Conservation (phyloP, 2,113 vertebrate genomes). For the Bombycilla garrulus region DNA sequence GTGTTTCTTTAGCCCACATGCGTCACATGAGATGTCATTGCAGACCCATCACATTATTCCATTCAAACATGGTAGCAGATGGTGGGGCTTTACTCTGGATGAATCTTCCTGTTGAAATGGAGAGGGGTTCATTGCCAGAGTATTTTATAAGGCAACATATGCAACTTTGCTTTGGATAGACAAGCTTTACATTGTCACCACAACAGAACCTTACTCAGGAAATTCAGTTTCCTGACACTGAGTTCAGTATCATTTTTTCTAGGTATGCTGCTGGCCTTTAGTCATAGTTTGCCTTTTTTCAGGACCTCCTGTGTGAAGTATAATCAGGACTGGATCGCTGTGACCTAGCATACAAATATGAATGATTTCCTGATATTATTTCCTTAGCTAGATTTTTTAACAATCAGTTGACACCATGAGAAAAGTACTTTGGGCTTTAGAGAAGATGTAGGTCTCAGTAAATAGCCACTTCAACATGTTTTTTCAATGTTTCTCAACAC, state of each 20-base stretch:
- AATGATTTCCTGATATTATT: not conserved
- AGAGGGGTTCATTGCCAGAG: not conserved
- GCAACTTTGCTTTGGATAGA: not conserved
- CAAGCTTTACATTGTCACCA: not conserved
- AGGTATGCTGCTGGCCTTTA: not conserved
- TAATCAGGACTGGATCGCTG: not conserved
- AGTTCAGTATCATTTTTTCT: not conserved
- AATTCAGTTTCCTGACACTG: not conserved
- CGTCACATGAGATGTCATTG: accelerated
- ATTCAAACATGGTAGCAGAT: not conserved
- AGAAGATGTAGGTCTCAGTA: not conserved
- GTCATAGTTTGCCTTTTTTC: not conserved
- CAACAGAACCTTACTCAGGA: not conserved
- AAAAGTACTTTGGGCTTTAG: not conserved
- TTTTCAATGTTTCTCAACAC: not conserved
- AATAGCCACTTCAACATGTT: not conserved
- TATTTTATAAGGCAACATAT: not conserved
- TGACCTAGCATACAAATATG: not conserved
- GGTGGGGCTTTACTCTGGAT: not conserved
- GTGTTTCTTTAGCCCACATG: not conserved
- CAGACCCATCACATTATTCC: not conserved
- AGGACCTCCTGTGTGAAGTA: not conserved
- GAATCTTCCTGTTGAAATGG: not conserved
- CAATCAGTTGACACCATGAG: not conserved
- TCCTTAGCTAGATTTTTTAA: not conserved